A percentile compares a stretch with the other conserved stretches of the same genome.
phyloP scores from a whole-genome alignment of 2,888 invertebrate species.

The Nysson spinosus region DNA sequence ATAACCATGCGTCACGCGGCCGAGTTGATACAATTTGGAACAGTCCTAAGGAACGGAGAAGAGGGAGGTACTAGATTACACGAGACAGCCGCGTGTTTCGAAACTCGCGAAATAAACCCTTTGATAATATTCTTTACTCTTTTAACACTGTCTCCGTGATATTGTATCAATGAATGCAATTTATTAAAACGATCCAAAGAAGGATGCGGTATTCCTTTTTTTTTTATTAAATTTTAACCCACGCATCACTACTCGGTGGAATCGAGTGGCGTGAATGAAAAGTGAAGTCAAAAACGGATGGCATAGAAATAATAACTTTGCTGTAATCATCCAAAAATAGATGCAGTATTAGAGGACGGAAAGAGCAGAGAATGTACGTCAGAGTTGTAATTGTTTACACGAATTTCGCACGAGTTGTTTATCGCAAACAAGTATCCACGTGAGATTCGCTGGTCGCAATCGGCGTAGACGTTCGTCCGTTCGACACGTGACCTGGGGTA shows the following conservation, averaged over 20 bases:
- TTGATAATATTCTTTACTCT: neutral
- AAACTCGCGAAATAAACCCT: no score
- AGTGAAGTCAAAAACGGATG: no score
- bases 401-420: slow-evolving; percentile 18
- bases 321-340: no score
- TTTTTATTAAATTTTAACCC: no score
- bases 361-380: neutral
- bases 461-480: slow-evolving; percentile 10
- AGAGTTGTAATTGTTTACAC: slow-evolving; percentile 13
- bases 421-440: slow-evolving; percentile 9
- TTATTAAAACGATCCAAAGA: no score
- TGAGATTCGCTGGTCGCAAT: slow-evolving; percentile 10
- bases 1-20: slow-evolving; percentile 52
- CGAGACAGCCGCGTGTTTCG: slow-evolving; percentile 5
- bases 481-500: slow-evolving; percentile 55
- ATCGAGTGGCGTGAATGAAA: no score
- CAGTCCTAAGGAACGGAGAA: slow-evolving; percentile 8
- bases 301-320: no score
- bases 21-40: slow-evolving; percentile 44
- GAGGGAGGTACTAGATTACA: slow-evolving; percentile 8
- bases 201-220: no score
- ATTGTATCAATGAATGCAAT: no score
- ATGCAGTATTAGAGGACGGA: no score
- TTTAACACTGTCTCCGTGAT: no score
- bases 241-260: no score